Base-by-base conservation (phyloP, 2,888 invertebrate genomes). In the Perizoma flavofasciatum region DNA sequence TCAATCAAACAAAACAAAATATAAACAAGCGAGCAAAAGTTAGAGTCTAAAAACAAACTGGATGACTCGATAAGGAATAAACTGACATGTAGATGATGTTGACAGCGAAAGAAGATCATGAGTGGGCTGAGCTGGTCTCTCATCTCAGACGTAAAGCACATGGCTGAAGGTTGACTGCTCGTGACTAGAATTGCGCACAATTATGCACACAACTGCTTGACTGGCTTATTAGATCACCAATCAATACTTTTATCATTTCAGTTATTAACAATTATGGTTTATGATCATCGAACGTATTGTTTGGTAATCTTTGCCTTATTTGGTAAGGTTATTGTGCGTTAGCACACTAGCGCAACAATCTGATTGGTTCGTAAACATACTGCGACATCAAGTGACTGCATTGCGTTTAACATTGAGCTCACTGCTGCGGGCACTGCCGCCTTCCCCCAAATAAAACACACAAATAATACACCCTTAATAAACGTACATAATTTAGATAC, bases 351-450 rank as follows among this genome's bases (percentile, higher is more conserved):
- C 91, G 85, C 85, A 87, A 88, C 82, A 86, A 86, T 90, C 84
- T 84, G 81, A 89, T 87, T 88, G 82, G 85, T 86, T 88, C 82
- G 85, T 82, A 79, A 84, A 92, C 92, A 87, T 92, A 92, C 92
- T 89, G 91, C 87, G 90, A 91, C 90, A 82, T 92, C 90, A 77
- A 88, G 86, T 79, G 93, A 93, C 93, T 94, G 94, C 89, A 94
- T 94, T 89, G 95, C 94, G 93, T 94, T 95, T 94, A 95, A 94
- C 93, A 95, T 95, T 92, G 95, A 94, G 92, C 95, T 95, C 93
- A 95, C 94, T 90, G 94, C 94, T 88, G 94, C 94, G 89, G 95
- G 95, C 91, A 95, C 94, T 92, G 95, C 94, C 89, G 95, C 94
- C 93, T 94, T 94, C 94, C 84, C 87, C 86, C 85, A 85, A 86